These are phyloP conservation scores for Pterostichus niger DNA, from an alignment of 2,888 invertebrate genomes.

Conservation along the genomic window DNA sequence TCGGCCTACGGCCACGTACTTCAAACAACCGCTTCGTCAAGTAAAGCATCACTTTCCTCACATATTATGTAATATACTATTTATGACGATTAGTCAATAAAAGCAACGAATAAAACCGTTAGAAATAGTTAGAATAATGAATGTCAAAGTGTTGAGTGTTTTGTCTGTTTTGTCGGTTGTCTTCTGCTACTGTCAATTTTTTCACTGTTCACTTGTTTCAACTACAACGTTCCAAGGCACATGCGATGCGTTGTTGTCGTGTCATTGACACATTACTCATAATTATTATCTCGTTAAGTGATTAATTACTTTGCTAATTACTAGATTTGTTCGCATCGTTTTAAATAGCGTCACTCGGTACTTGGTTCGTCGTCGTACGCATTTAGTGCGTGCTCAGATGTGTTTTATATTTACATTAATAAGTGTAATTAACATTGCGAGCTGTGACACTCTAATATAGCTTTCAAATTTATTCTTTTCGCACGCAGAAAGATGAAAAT, in stretches of 20 bases:
- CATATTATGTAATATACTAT: too few relatives aligned
- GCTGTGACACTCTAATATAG: neutral
- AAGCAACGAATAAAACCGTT: too few relatives aligned
- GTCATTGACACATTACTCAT: slow-evolving; percentile 50
- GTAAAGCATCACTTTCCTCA: too few relatives aligned
- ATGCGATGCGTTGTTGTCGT: neutral
- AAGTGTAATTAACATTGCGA: slow-evolving; percentile 8
- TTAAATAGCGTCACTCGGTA: too few relatives aligned
- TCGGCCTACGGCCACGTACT: too few relatives aligned
- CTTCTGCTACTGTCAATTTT: neutral
- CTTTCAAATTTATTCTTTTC: too few relatives aligned
- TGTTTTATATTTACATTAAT: slow-evolving; percentile 14
- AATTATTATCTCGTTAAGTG: slow-evolving; percentile 46
- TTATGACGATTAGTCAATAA: too few relatives aligned
- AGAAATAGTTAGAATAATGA: too few relatives aligned
- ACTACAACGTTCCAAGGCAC: slow-evolving; percentile 5
- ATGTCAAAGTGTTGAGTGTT: neutral
- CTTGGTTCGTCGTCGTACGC: neutral
- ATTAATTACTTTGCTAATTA: slow-evolving; percentile 57
- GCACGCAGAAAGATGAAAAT: too few relatives aligned
- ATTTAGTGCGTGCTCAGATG: slow-evolving; percentile 9
- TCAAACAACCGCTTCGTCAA: too few relatives aligned
- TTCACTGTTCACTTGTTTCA: neutral
- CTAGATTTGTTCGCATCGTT: slow-evolving; percentile 31
- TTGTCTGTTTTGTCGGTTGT: neutral